Percentiles rank a stretch among this genome's conserved stretches.
These are phyloP conservation scores for Butorides virescens DNA, from an alignment of 2,113 vertebrate species.

Conservation along the genomic window DNA sequence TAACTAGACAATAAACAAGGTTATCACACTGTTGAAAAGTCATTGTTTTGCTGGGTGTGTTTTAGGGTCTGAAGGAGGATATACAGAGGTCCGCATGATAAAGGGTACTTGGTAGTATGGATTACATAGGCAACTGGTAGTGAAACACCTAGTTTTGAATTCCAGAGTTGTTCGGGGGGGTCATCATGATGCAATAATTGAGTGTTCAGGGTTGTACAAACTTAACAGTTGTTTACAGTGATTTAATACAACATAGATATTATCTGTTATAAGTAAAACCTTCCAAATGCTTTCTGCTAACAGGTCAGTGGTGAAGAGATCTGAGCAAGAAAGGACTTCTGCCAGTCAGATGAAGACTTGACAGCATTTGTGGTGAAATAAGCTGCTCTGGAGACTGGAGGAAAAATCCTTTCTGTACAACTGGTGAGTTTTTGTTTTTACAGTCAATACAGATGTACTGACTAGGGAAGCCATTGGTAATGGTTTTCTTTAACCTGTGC, in stretches of 20 bases:
- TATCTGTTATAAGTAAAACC: neutral
- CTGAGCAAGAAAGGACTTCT: constrained; percentile 20
- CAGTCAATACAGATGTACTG: constrained; percentile 1
- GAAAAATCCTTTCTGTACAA: constrained; percentile 51
- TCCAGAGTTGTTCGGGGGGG: neutral
- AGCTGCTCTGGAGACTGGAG: neutral
- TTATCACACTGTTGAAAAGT: neutral
- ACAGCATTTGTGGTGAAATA: neutral
- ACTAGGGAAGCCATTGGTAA: neutral
- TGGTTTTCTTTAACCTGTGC: neutral
- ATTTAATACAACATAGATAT: neutral
- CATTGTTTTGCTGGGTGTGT: neutral
- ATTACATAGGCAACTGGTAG: neutral
- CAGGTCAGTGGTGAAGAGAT: neutral
- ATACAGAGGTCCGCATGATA: accelerated
- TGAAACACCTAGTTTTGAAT: neutral
- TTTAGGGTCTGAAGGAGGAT: neutral
- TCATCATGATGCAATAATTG: neutral
- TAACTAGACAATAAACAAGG: neutral
- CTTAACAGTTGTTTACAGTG: neutral
- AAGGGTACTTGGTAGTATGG: neutral
- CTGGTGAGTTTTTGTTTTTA: constrained; percentile 26
- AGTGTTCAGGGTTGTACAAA: neutral
- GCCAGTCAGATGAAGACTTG: neutral
- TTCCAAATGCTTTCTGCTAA: neutral